Evolutionary conservation across 1,140 invertebrate species (phyloP).

Genomic region (Lepidurus apus): DNA sequence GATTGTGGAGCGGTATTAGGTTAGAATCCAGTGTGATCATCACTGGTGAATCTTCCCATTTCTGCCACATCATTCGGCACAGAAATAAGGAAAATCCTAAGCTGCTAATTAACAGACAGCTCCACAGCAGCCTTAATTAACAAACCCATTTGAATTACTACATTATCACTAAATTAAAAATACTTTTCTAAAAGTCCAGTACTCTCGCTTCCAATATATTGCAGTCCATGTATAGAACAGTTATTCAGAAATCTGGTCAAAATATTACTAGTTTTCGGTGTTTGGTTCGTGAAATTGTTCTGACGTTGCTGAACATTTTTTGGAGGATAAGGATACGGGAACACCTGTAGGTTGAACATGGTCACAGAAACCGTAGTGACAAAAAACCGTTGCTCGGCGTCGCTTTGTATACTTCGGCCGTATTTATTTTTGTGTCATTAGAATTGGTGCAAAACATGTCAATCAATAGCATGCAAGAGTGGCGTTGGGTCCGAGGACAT

Average conservation of each 20-base stretch:
- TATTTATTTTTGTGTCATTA: neutral
- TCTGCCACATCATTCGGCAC: conserved; percentile 27
- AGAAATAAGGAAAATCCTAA: neutral
- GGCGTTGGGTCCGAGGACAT: too few relatives aligned
- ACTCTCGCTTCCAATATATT: neutral
- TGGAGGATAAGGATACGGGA: neutral
- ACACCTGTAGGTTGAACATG: neutral
- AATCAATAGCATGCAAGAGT: neutral
- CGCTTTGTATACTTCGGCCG: neutral
- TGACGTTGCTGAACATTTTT: too few relatives aligned
- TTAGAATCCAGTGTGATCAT: conserved; percentile 53
- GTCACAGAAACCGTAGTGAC: neutral
- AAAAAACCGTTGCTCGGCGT: neutral
- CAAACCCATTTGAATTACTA: neutral
- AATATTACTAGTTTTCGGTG: neutral
- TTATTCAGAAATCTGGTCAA: neutral
- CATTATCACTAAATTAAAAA: neutral
- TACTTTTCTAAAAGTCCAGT: neutral
- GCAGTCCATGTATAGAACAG: neutral
- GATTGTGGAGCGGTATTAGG: conserved; percentile 61
- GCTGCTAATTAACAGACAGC: neutral
- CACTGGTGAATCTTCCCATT: conserved; percentile 33
- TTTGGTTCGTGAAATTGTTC: neutral
- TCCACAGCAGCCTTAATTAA: neutral
- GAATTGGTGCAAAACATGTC: neutral